Percentiles rank a stretch among this genome's conserved stretches.
These are phyloP conservation scores for Platynereis dumerilii DNA, from an alignment of 2,888 invertebrate genomes.

Conservation along the genomic window DNA sequence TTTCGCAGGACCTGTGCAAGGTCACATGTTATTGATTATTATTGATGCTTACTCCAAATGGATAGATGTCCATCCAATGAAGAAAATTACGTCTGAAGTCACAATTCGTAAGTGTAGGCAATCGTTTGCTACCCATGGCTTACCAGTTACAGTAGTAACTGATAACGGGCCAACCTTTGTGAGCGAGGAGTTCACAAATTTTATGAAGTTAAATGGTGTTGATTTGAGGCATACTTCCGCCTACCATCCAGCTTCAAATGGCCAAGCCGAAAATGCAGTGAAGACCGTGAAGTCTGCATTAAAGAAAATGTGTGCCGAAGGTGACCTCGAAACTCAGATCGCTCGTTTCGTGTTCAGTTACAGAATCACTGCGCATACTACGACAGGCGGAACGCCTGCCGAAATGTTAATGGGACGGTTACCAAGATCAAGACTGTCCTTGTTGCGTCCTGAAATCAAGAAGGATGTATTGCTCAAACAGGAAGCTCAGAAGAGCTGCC, in stretches of 20 bases:
- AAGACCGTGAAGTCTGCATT: background rate
- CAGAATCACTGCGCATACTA: no score
- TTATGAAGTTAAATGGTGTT: conserved; percentile 35
- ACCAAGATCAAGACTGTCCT: no score
- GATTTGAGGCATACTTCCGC: conserved; percentile 13
- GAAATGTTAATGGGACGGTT: no score
- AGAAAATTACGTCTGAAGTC: conserved; percentile 27
- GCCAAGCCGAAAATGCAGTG: conserved; percentile 2
- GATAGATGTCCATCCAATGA: conserved; percentile 32
- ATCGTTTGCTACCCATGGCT: conserved; percentile 35
- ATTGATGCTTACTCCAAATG: conserved; percentile 43
- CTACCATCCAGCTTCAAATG: conserved; percentile 12
- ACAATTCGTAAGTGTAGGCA: conserved; percentile 34
- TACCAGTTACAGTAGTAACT: conserved; percentile 37
- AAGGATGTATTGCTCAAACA: no score
- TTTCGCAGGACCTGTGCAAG: conserved; percentile 38
- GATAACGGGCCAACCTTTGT: conserved; percentile 41
- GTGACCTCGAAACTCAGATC: no score
- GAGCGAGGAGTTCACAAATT: conserved; percentile 35
- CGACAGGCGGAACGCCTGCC: no score
- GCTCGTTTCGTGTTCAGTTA: no score
- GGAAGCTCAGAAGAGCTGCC: no score
- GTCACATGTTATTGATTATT: conserved; percentile 37
- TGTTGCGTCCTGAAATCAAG: no score
- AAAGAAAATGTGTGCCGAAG: background rate